Evolutionary conservation across 2,888 invertebrate genomes (phyloP).

Genomic region (Stenchaetothrips biformis): DNA sequence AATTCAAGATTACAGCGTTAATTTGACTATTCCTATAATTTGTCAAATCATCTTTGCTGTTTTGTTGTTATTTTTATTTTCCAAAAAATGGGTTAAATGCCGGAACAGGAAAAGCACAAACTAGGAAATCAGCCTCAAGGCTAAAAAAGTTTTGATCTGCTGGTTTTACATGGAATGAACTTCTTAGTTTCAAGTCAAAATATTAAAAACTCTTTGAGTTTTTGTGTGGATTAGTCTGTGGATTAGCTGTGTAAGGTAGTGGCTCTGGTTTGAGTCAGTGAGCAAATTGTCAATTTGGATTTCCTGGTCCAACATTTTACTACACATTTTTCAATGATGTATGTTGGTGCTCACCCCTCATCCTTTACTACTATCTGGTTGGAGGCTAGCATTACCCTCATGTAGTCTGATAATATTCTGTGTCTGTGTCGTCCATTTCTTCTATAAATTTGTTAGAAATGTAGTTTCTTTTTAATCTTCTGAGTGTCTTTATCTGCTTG

Average conservation of each 20-base stretch:
- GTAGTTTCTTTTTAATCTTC: slow-evolving; percentile 9
- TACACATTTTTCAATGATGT: no score
- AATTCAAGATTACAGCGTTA: no score
- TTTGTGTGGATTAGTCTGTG: not conserved
- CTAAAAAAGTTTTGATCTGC: no score
- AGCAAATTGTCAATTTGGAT: not conserved
- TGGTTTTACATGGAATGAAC: no score
- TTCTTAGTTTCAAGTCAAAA: not conserved
- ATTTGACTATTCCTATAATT: no score
- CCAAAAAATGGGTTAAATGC: no score
- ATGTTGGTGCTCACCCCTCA: no score
- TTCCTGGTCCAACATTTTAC: not conserved
- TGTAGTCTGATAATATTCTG: not conserved
- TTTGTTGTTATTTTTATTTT: no score
- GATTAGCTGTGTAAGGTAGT: not conserved
- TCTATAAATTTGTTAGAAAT: slow-evolving; percentile 6
- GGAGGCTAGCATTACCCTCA: not conserved
- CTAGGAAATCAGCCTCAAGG: no score
- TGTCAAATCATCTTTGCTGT: no score
- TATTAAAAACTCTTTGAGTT: not conserved
- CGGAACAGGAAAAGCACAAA: no score
- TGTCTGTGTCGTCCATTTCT: slow-evolving; percentile 14
- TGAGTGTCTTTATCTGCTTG: slow-evolving; percentile 22
- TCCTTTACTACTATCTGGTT: no score
- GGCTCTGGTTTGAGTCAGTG: not conserved